Percentiles rank a stretch among this genome's conserved stretches.
phyloP scores from a whole-genome alignment of 2,113 vertebrate genomes.

The Tiliqua scincoides region DNA sequence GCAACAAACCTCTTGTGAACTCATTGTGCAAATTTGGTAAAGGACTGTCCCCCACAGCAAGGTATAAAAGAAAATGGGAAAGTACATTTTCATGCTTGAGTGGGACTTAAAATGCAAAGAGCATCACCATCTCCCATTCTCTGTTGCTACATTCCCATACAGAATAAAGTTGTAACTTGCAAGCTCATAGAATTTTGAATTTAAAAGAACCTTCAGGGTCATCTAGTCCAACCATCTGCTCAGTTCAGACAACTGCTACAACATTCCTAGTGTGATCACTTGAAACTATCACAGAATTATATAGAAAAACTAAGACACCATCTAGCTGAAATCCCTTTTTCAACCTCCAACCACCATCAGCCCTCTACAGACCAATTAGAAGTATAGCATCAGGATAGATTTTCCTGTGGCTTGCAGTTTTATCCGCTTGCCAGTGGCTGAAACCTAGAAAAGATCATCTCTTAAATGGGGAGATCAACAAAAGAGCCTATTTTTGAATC shows the following conservation, averaged over 20 bases:
- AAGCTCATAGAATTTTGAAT: too few species aligned
- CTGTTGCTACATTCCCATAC: too few species aligned
- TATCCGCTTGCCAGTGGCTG: not conserved
- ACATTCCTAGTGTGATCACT: too few species aligned
- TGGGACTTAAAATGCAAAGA: not conserved
- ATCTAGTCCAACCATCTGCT: too few species aligned
- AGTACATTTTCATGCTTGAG: not conserved
- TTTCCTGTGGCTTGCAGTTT: not conserved
- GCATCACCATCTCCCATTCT: not conserved
- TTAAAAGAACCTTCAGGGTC: too few species aligned
- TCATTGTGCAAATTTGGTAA: not conserved
- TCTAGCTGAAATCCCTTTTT: not conserved
- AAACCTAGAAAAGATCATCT: not conserved
- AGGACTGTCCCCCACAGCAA: slow-evolving; percentile 22
- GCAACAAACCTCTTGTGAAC: rapidly evolving
- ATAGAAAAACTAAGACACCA: too few species aligned
- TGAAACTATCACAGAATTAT: too few species aligned
- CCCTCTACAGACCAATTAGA: not conserved
- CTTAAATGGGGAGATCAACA: too few species aligned
- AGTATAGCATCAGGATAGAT: not conserved
- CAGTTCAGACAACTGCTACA: too few species aligned
- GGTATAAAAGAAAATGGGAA: not conserved
- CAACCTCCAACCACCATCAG: not conserved
- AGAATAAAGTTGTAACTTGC: too few species aligned
- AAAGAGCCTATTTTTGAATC: too few species aligned